Base-by-base conservation (phyloP, 2,888 invertebrate genomes). In the Chromoteleia sp. region DNA sequence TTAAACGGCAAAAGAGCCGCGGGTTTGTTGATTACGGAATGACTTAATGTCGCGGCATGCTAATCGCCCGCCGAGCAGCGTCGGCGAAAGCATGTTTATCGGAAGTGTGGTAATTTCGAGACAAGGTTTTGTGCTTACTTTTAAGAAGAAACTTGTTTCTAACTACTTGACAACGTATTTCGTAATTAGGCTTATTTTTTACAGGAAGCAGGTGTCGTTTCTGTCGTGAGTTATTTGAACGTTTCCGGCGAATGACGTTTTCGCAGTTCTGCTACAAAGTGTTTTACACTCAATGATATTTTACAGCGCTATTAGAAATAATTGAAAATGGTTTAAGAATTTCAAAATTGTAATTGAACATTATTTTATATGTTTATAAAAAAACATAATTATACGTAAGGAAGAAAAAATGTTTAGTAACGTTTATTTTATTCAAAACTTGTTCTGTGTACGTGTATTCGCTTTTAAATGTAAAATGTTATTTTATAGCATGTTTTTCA, bases 71-170 rank as follows among this genome's bases (percentile, higher is more conserved):
- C 10, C 30, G 10, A 17, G 14, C 15, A 3, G 25, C 21, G 17
- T 48, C 15, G 14, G 8, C 19, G 14, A 30, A 12, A n/a, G 17
- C 54, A 33, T 25, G 36, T 45, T 74, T 63, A 63, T 63, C 54
- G 33, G 63, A 54, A 52, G 30, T 36, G 29, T 15, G 25, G 45
- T 50, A 50, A 59, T 71, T 50, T 45, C 10, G 21, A 39, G 8
- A 74, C 63, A 63, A 74, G 63, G 43, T 45, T 74, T 63, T 74
- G 54, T 63, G 63, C 73, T 54, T 56, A 63, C 43, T 29, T 63
- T 63, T 61, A 54, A 21, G 52, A 59, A 59, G 39, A 29, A 71
- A 71, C 41, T 61, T 48, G 71, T 71, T 71, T 43, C 12, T 3
- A 63, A 45, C 63, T 45, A 52, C 25, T 15, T 15, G n/a, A 36